Evolutionary conservation across 2,797 vertebrate genomes (phyloP).

Genomic region (Sebastes miniatus): DNA sequence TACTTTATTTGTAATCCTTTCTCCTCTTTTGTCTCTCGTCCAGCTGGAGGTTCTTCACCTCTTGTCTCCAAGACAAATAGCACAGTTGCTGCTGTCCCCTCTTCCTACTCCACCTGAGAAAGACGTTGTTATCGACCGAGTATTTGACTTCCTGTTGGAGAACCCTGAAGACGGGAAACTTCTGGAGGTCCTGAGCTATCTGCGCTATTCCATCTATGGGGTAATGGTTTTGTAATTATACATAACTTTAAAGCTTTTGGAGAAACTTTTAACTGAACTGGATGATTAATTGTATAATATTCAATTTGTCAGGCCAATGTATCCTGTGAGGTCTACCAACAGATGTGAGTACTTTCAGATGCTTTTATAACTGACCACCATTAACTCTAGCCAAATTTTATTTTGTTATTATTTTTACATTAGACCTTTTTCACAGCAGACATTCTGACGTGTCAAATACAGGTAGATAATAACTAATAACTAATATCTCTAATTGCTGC

Average conservation of each 20-base stretch:
- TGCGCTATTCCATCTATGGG: constrained; percentile 7
- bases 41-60: constrained; percentile 69
- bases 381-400: neutral
- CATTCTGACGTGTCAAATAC: neutral
- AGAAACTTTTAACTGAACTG: neutral
- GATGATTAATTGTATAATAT: neutral
- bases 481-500: too few relatives aligned
- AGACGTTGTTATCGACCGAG: constrained; percentile 50
- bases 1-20: neutral
- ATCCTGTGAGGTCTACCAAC: constrained; percentile 54
- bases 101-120: constrained; percentile 58
- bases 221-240: constrained; percentile 29
- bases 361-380: neutral
- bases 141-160: constrained; percentile 71
- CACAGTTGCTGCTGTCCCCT: constrained; percentile 67
- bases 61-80: constrained; percentile 63
- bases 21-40: neutral
- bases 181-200: constrained; percentile 24
- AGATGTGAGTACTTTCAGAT: constrained; percentile 65
- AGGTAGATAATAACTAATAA: too few relatives aligned
- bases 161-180: constrained; percentile 33
- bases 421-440: too few relatives aligned
- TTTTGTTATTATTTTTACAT: neutral
- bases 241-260: neutral
- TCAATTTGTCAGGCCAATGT: constrained; percentile 35